Percentiles rank a stretch among this genome's conserved stretches.
Evolutionary conservation across 2,113 vertebrate genomes (phyloP).

Genomic region (Aegithalos caudatus): DNA sequence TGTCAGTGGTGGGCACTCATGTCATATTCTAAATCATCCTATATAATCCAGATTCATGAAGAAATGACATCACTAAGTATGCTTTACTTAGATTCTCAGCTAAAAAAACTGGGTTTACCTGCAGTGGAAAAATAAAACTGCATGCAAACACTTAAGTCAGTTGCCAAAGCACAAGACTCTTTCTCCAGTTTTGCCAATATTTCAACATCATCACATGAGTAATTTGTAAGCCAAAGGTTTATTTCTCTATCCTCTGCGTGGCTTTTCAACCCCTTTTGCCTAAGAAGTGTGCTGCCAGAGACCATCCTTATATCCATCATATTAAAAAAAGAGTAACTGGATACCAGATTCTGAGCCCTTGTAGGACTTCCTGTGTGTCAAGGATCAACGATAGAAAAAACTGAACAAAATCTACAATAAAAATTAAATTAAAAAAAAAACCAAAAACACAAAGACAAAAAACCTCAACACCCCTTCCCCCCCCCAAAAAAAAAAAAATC

Average conservation of each 20-base stretch:
- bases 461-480: neutral
- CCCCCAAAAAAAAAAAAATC: no score
- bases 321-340: neutral
- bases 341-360: neutral
- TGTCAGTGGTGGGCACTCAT: neutral
- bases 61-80: neutral
- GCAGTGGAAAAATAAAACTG: neutral
- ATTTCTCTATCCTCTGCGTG: neutral
- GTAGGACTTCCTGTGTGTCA: neutral
- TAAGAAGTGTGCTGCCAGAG: neutral
- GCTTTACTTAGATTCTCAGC: neutral
- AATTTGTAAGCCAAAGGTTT: neutral
- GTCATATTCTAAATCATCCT: neutral
- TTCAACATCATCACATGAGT: constrained; percentile 44
- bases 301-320: neutral
- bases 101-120: neutral
- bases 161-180: constrained; percentile 19
- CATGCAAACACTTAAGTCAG: neutral
- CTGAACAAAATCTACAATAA: neutral
- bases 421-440: neutral
- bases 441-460: neutral
- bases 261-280: neutral
- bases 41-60: neutral
- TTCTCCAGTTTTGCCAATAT: constrained; percentile 8
- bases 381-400: neutral